These are phyloP conservation scores for Pocillopora grandis DNA, from an alignment of 92 coral and sea anemone genomes.

Conservation along the genomic window DNA sequence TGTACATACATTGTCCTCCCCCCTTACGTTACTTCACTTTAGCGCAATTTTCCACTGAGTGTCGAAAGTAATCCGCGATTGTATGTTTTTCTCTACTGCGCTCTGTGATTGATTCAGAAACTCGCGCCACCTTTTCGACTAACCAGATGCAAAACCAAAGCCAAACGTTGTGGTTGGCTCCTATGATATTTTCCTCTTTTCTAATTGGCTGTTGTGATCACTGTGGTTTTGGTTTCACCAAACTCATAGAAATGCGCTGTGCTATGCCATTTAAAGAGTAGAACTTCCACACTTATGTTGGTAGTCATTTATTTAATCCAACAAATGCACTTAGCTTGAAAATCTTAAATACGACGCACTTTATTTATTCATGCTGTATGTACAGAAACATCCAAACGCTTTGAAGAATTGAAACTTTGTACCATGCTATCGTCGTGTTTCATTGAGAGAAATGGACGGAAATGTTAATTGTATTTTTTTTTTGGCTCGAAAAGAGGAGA, in stretches of 20 bases:
- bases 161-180: no score
- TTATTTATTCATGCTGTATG: not conserved
- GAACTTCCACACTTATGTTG: not conserved
- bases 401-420: slow-evolving; percentile 7
- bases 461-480: not conserved
- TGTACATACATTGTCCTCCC: no score
- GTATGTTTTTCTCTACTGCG: no score
- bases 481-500: not conserved
- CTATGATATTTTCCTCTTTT: no score
- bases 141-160: no score
- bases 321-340: slow-evolving; percentile 20
- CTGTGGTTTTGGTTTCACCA: no score
- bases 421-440: not conserved
- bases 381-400: slow-evolving; percentile 4
- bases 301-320: slow-evolving; percentile 27
- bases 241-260: not conserved
- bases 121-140: no score
- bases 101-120: no score
- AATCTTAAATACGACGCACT: slow-evolving; percentile 26
- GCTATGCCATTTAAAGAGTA: not conserved
- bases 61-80: no score
- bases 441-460: not conserved
- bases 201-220: no score
- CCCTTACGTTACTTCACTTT: no score
- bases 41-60: no score